Percentiles rank a stretch among this genome's conserved stretches.
phyloP scores from a whole-genome alignment of 2,888 invertebrate species.

The Tenthredo amoena region DNA sequence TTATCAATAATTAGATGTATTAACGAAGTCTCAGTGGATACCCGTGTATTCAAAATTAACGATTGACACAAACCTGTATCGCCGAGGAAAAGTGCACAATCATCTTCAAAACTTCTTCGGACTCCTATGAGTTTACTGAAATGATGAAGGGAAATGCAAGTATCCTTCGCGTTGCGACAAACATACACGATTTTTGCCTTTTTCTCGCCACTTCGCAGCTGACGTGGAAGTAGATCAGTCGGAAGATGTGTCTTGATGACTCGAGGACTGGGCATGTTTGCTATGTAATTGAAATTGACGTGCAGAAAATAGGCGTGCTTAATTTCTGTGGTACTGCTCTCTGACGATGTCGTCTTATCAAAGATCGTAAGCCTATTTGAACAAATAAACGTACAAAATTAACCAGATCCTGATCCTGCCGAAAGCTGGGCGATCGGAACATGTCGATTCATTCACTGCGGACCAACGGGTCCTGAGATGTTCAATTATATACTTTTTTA shows the following conservation, averaged over 20 bases:
- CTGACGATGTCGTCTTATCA: background rate
- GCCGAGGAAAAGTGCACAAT: conserved; percentile 82
- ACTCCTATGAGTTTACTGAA: conserved; percentile 82
- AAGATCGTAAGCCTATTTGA: background rate
- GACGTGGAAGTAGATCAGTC: conserved; percentile 81
- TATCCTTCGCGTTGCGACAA: conserved; percentile 86
- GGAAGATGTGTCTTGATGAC: conserved; percentile 85
- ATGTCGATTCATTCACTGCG: too few relatives aligned
- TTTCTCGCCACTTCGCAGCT: conserved; percentile 74
- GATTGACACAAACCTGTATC: conserved; percentile 79
- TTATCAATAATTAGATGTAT: too few relatives aligned
- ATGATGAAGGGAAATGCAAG: conserved; percentile 85
- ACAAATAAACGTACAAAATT: background rate
- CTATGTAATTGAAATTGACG: conserved; percentile 72
- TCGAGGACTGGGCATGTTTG: conserved; percentile 79
- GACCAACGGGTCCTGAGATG: too few relatives aligned
- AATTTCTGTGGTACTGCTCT: conserved; percentile 30
- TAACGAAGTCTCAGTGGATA: too few relatives aligned
- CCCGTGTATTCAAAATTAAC: too few relatives aligned
- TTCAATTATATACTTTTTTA: too few relatives aligned
- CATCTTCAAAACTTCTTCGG: conserved; percentile 80
- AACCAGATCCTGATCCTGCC: background rate
- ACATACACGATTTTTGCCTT: conserved; percentile 84
- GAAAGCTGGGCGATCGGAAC: background rate
- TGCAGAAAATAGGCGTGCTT: conserved; percentile 60